Evolutionary conservation across 2,797 vertebrate species (phyloP), one percentile per base, ranked within the genome.

Genomic region (Epinephelus awoara): DNA sequence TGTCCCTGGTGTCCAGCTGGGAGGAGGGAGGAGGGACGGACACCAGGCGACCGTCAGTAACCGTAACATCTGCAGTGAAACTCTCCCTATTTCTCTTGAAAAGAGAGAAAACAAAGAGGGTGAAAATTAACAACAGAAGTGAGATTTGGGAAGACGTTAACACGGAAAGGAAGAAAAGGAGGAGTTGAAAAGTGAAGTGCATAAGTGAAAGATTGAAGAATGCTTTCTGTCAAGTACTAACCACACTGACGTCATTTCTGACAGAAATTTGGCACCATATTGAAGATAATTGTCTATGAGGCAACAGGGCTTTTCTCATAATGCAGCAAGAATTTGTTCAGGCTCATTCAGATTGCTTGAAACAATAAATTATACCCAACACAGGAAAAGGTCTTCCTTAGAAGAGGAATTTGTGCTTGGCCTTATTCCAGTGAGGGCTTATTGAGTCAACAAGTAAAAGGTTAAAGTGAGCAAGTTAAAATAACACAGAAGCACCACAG

Each of bases 81-180:
- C 34, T 86, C 79, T 96, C 95, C 62, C 54, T 90, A 52, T 93
- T 85, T 76, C 67, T 92, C 96, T 96, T 72, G 4, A 25, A 47
- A 44, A 56, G 5, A 27, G 5, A 74, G 18, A 57, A 59, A 71
- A 66, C 10, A 23, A 71, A 46, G 14, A 29, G 3, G 3, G 12
- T 19, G 7, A 29, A 27, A 71, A 65, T 27, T 11, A 61, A 12
- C 4, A 66, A 63, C 50, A 73, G 44, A 64, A 17, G 29, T 44
- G 6, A 81, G 54, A 54, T 58, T 54, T 46, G 23, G 50, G 13
- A 52, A 12, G 11, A 44, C 0, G 18, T 19, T 47, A 0, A n/a
- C 12, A 15, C 40, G 3, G 25, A 50, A 61, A 38, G 19, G 42
- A 80, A 40, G 27, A 13, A 25, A 18, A 50, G 64, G 47, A 66